A percentile compares a stretch with the other conserved stretches of the same genome.
These are phyloP conservation scores for Rhabditoides inermis DNA, from an alignment of 2,888 invertebrate genomes.

Conservation along the genomic window DNA sequence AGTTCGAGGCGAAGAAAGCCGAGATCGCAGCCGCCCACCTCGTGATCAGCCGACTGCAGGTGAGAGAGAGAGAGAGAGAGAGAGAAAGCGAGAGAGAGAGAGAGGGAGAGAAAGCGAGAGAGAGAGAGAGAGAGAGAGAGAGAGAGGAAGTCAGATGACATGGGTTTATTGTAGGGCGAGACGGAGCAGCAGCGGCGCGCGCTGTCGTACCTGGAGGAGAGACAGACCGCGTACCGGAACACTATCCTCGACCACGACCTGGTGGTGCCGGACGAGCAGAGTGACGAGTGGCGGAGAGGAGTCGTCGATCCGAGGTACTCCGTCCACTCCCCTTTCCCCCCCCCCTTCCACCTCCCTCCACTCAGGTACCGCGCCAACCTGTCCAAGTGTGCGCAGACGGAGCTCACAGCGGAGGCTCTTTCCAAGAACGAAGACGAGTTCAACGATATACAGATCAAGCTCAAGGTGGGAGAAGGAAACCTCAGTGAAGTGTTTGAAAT, in stretches of 20 bases:
- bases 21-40: slow-evolving; percentile 30
- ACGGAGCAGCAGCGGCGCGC: slow-evolving; percentile 35
- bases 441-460: slow-evolving; percentile 19
- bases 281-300: slow-evolving; percentile 38
- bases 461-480: slow-evolving; percentile 19
- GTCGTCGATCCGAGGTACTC: slow-evolving; percentile 36
- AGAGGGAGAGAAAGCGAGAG: slow-evolving; percentile 26
- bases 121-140: slow-evolving; percentile 4
- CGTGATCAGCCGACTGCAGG: slow-evolving; percentile 30
- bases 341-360: neutral
- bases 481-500: too few relatives aligned
- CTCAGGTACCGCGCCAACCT: slow-evolving; percentile 27
- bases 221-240: slow-evolving; percentile 42
- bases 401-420: slow-evolving; percentile 35
- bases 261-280: slow-evolving; percentile 36
- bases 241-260: slow-evolving; percentile 44
- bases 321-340: neutral
- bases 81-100: slow-evolving; percentile 12
- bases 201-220: slow-evolving; percentile 42
- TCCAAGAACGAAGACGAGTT: slow-evolving; percentile 37
- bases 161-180: slow-evolving; percentile 16
- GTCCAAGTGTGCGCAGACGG: slow-evolving; percentile 38
- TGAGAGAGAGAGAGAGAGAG: neutral
- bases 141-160: slow-evolving; percentile 2
- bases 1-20: slow-evolving; percentile 32